These are phyloP conservation scores for Tachystola acroxantha DNA, from an alignment of 2,888 invertebrate genomes.

Conservation along the genomic window DNA sequence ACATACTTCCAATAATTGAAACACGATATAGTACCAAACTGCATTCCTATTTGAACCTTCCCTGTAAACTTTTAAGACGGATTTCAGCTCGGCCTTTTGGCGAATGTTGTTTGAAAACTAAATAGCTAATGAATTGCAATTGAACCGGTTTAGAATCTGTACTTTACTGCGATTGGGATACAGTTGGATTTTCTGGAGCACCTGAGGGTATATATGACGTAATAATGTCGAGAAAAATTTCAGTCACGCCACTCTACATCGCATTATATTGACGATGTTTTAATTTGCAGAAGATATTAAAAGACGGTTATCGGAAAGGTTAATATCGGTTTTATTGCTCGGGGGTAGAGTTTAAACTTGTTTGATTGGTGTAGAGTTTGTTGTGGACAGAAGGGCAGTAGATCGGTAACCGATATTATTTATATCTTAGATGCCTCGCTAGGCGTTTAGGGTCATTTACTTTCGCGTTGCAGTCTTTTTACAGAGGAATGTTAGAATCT, in stretches of 20 bases:
- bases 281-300: slow-evolving; percentile 34
- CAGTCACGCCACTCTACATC: slow-evolving; percentile 61
- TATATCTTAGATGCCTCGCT: slow-evolving; percentile 56
- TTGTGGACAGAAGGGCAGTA: slow-evolving; percentile 28
- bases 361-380: slow-evolving; percentile 10
- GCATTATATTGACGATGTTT: slow-evolving; percentile 43
- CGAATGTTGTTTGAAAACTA: slow-evolving; percentile 38
- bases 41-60: slow-evolving; percentile 50
- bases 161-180: slow-evolving; percentile 38
- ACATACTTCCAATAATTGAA: slow-evolving; percentile 53
- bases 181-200: slow-evolving; percentile 42
- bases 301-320: slow-evolving; percentile 19
- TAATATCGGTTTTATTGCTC: slow-evolving; percentile 30
- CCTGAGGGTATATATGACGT: slow-evolving; percentile 37
- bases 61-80: slow-evolving; percentile 29
- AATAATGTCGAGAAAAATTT: slow-evolving; percentile 45
- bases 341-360: slow-evolving; percentile 29
- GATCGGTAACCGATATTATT: slow-evolving; percentile 59
- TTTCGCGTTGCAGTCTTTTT: slow-evolving; percentile 46
- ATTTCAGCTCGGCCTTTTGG: slow-evolving; percentile 35
- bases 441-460: slow-evolving; percentile 64
- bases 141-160: slow-evolving; percentile 38
- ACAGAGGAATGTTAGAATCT: slow-evolving; percentile 33
- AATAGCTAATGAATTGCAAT: slow-evolving; percentile 52
- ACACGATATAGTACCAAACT: slow-evolving; percentile 43